phyloP scores from a whole-genome alignment of 1,140 invertebrate genomes.

The Andrena cerasifolii region DNA sequence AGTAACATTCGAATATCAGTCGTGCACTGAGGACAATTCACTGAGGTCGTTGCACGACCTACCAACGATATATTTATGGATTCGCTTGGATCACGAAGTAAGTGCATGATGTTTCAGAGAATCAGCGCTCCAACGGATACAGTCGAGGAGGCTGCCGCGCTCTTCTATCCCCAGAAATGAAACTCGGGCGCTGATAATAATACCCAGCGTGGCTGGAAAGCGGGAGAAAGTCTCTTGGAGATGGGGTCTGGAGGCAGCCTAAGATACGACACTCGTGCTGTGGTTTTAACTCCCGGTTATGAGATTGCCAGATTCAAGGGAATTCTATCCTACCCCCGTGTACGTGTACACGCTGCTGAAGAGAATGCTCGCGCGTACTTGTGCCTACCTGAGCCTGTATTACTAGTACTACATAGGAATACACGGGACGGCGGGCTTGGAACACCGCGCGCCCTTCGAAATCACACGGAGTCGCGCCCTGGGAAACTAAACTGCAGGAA shows the following conservation, averaged over 20 bases:
- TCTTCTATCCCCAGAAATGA: slow-evolving; percentile 65
- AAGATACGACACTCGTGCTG: slow-evolving; percentile 82
- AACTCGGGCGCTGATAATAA: slow-evolving; percentile 81
- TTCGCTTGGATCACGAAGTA: background rate
- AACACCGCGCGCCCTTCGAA: slow-evolving; percentile 56
- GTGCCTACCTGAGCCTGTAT: slow-evolving; percentile 46
- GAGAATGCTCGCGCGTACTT: slow-evolving; percentile 14
- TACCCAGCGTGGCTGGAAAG: slow-evolving; percentile 67
- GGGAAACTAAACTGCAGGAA: slow-evolving; percentile 51
- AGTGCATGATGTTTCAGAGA: background rate
- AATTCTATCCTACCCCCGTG: slow-evolving; percentile 46
- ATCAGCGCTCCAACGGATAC: background rate
- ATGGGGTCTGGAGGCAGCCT: slow-evolving; percentile 64
- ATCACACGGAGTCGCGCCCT: slow-evolving; percentile 47
- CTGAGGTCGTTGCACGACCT: too few relatives aligned
- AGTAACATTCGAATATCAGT: too few relatives aligned
- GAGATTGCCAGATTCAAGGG: slow-evolving; percentile 79
- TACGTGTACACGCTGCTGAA: slow-evolving; percentile 27
- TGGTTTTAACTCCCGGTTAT: slow-evolving; percentile 82
- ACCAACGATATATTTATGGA: too few relatives aligned
- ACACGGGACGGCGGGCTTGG: slow-evolving; percentile 38
- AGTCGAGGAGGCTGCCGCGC: background rate
- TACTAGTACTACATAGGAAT: slow-evolving; percentile 48
- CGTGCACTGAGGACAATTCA: too few relatives aligned
- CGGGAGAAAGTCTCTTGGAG: slow-evolving; percentile 33